Evolutionary conservation across 2,888 invertebrate genomes (phyloP), one percentile per base, ranked within the genome.

Genomic region (Plagodis pulveraria): DNA sequence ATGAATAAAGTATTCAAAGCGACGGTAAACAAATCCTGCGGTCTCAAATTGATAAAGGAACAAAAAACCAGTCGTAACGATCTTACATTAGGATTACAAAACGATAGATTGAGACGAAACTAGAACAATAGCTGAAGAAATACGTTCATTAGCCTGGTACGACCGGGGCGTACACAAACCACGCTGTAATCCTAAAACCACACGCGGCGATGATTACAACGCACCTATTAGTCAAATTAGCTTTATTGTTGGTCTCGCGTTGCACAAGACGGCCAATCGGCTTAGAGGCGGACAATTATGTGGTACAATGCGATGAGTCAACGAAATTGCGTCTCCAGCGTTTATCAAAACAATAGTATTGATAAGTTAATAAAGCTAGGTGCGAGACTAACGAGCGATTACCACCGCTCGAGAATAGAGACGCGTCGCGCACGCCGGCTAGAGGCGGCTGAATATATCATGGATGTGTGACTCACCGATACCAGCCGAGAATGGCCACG

Each of bases 181-280:
- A 72, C 83, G 78, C 80, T 82, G 83, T 91, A 90, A 91, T 91
- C 91, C 91, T 83, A 84, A 81, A 87, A 82, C 91, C 91, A 90
- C 91, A 92, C 92, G 91, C 89, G 80, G 87, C 82, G 91, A 89
- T 83, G 89, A 91, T 92, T 91, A 91, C 92, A 86, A 87, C 83
- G 90, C 89, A 88, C 87, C 91, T 90, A 92, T 91, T 91, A 92
- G 92, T 91, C 91, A 92, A 92, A 92, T 92, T 91, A 90, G 91
- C 86, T 83, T 87, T 91, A 92, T 92, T 92, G 91, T 92, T 91
- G 82, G 76, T 80, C 81, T 78, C 82, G 43, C 10, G 86, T 88
- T 86, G 86, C 86, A 80, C 83, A 86, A 85, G 84, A 72, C 77
- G 76, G 82, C 81, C 87, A 85, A 90, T 89, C 89, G 85, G 90